Evolutionary conservation across 2,888 invertebrate genomes (phyloP).

Genomic region (Cryptosula pallasiana): DNA sequence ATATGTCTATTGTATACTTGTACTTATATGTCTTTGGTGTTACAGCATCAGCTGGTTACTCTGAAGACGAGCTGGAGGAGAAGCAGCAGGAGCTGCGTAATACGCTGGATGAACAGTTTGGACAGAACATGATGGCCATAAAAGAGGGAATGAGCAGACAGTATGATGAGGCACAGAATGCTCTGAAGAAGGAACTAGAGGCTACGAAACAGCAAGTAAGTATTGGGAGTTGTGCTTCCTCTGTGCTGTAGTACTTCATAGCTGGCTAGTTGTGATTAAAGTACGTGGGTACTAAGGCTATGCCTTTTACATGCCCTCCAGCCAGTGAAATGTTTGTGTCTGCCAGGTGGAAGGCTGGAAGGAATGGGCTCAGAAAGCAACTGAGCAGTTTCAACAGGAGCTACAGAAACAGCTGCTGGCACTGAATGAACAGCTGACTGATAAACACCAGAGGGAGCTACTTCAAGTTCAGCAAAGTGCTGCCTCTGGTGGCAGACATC

Average conservation of each 20-base stretch:
- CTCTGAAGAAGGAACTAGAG: slow-evolving; percentile 11
- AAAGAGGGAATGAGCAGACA: slow-evolving; percentile 6
- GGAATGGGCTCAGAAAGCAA: background rate
- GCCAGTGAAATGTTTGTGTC: background rate
- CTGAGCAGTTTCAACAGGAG: background rate
- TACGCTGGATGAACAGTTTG: slow-evolving; percentile 16
- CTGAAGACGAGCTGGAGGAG: slow-evolving; percentile 15
- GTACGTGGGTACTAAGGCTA: background rate
- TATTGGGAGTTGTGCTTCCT: too few species aligned
- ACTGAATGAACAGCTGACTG: slow-evolving; percentile 3
- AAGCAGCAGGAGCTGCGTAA: background rate
- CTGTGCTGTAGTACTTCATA: too few species aligned
- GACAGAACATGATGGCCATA: slow-evolving; percentile 19
- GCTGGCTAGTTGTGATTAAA: background rate
- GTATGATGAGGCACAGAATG: slow-evolving; percentile 5
- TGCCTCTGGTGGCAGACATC: background rate
- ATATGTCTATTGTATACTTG: background rate
- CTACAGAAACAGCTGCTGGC: slow-evolving; percentile 2
- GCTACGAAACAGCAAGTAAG: background rate
- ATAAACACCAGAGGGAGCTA: background rate
- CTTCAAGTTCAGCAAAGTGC: background rate
- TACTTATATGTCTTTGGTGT: background rate
- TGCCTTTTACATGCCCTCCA: background rate
- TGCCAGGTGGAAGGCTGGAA: background rate
- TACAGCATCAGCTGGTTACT: background rate